Base-by-base conservation (phyloP, 2,888 invertebrate genomes). In the Lochmaea crataegi region DNA sequence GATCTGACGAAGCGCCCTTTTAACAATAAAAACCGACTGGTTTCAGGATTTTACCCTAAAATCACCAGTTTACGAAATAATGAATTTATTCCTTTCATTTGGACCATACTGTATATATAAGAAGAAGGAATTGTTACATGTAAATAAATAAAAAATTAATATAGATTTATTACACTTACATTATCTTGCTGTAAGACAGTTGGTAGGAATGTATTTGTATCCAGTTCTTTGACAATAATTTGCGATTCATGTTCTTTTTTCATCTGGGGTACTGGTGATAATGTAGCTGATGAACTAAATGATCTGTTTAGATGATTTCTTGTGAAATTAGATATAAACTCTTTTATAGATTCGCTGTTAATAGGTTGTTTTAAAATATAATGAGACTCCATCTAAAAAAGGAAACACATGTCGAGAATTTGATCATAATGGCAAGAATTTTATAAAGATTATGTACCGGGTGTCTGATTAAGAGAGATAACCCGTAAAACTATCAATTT, bases 361-460 rank as follows among this genome's bases (percentile, higher is more conserved):
- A 90, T 87, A 10, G 88, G 86, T 63, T 87, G 88, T 57, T 89
- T 84, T 82, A 93, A 88, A 12, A 93, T 86, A 82, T 91, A 92
- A 83, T 93, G 93, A 81, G 88, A 88, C 87, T 95, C 94, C 83
- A 90, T 89, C 93, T 94, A 85, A 42, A 87, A 87, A 76, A 79
- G 76, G 75, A 82, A 77, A 61, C 61, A 53, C 6, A 6, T 7
- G 4, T 5, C 26, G 0, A 3, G 26, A 5, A 26, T 26, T 26
- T 26, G 2, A 26, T 26, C 2, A 26, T 5, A 26, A 26, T 26
- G 2, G 2, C 1, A 22, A 22, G 2, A 22, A 22, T 1, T 22
- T 22, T 22, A n/a, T n/a, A n/a, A n/a, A n/a, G n/a, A n/a, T n/a
- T n/a, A n/a, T n/a, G n/a, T n/a, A n/a, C n/a, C n/a, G n/a, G n/a